Percentiles rank a stretch among this genome's conserved stretches.
These are phyloP conservation scores for Scaptomyza hsui DNA, from an alignment of 1,140 invertebrate species.

Conservation along the genomic window DNA sequence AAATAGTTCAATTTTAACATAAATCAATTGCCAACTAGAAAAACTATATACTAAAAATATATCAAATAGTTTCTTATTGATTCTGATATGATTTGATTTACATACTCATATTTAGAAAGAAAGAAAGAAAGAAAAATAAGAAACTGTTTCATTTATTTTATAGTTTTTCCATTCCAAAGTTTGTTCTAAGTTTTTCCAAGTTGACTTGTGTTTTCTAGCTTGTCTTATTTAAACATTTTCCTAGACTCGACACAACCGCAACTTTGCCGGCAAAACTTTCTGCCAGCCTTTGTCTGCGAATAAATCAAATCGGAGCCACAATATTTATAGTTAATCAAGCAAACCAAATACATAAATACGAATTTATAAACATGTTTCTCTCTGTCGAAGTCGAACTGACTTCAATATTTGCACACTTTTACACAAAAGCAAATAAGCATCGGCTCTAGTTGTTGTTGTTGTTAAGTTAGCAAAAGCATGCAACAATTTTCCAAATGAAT, in stretches of 20 bases:
- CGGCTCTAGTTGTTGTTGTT: slow-evolving; percentile 28
- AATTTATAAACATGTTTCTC: slow-evolving; percentile 75
- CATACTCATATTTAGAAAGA: not conserved
- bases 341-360: slow-evolving; percentile 76
- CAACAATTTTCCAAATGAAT: slow-evolving; percentile 82
- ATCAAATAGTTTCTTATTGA: not conserved
- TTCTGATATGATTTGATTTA: no score
- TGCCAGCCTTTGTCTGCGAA: not conserved
- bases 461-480: slow-evolving; percentile 77
- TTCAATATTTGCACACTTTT: slow-evolving; percentile 56
- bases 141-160: slow-evolving; percentile 11
- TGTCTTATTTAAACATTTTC: slow-evolving; percentile 28
- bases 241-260: slow-evolving; percentile 15
- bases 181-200: slow-evolving; percentile 26
- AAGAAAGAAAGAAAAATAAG: not conserved
- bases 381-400: slow-evolving; percentile 9
- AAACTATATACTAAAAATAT: slow-evolving; percentile 3
- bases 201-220: slow-evolving; percentile 19
- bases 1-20: slow-evolving; percentile 10
- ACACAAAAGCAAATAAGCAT: slow-evolving; percentile 61
- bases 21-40: not conserved
- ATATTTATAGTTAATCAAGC: slow-evolving; percentile 81
- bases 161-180: slow-evolving; percentile 12
- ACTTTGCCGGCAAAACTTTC: slow-evolving; percentile 21
- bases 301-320: slow-evolving; percentile 65